Percentiles rank a stretch among this genome's conserved stretches.
Conservation (phyloP, 1,140 invertebrate species). For the Kradibia gibbosae region DNA sequence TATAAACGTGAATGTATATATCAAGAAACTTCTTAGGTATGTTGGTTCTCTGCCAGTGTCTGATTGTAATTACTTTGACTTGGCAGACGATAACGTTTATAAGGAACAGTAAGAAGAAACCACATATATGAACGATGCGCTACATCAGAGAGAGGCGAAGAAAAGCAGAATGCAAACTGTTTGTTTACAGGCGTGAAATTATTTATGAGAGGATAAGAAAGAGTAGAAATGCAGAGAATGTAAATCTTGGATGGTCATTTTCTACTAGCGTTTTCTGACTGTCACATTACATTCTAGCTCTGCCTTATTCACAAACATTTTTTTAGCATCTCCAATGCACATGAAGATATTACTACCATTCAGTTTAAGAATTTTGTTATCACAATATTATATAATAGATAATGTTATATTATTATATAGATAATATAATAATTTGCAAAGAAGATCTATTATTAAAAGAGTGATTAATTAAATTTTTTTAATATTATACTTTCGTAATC, state of each 20-base stretch:
- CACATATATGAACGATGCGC: not conserved
- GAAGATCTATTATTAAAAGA: slow-evolving; percentile 56
- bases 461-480: slow-evolving; percentile 16
- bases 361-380: slow-evolving; percentile 72
- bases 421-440: slow-evolving; percentile 69
- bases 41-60: not conserved
- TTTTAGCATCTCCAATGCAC: no score
- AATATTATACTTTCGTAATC: slow-evolving; percentile 24
- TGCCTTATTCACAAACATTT: no score
- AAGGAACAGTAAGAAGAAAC: not conserved
- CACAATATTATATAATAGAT: slow-evolving; percentile 66
- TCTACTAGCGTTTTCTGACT: not conserved
- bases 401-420: slow-evolving; percentile 71
- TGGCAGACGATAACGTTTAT: not conserved
- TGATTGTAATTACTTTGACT: not conserved
- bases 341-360: slow-evolving; percentile 49
- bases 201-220: not conserved
- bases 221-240: not conserved
- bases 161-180: not conserved
- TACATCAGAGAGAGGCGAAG: not conserved
- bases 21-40: not conserved
- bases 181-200: no score
- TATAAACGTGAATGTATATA: not conserved
- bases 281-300: no score
- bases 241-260: not conserved